Evolutionary conservation across 2,888 invertebrate genomes (phyloP), one percentile per base, ranked within the genome.

Genomic region (Cabera pusaria): DNA sequence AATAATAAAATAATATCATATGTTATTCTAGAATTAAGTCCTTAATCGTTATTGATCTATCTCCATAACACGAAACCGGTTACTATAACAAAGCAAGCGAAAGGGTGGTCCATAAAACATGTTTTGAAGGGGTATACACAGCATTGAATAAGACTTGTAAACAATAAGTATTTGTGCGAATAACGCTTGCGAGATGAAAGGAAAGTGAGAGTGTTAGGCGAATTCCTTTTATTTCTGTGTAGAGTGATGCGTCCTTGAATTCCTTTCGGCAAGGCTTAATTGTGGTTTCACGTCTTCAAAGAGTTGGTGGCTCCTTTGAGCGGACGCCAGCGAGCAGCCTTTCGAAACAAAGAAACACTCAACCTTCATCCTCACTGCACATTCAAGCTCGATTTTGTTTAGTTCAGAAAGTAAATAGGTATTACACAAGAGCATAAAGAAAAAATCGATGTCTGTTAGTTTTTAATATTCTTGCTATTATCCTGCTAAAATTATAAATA

Each of bases 251-350:
- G 80, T 77, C 84, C 86, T 85, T 83, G 78, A 79, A 79, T 76
- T 79, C 77, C 75, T 71, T 67, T 69, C 65, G 76, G 84, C 70
- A 76, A 84, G 78, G 78, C 77, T 84, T 83, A 83, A 85, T 86
- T 86, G 84, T 80, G 83, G 81, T 81, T 80, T 78, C 68, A 64
- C 73, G 70, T 73, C 83, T 84, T 81, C 85, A 85, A 86, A 86
- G 85, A 86, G 85, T 84, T 84, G 74, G 66, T 49, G 74, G 66
- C 50, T 67, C 72, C 76, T 82, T 84, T 78, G 80, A 80, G 55
- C 56, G 63, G 51, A 52, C 46, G 53, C 55, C 51, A 56, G 55
- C 59, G 55, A 57, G 52, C 48, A 27, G 56, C 52, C 55, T 55
- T 60, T 44, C 56, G 67, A 79, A 77, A 83, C 80, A 81, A 83